Evolutionary conservation across 2,888 invertebrate species (phyloP).

Genomic region (Macaria notata): DNA sequence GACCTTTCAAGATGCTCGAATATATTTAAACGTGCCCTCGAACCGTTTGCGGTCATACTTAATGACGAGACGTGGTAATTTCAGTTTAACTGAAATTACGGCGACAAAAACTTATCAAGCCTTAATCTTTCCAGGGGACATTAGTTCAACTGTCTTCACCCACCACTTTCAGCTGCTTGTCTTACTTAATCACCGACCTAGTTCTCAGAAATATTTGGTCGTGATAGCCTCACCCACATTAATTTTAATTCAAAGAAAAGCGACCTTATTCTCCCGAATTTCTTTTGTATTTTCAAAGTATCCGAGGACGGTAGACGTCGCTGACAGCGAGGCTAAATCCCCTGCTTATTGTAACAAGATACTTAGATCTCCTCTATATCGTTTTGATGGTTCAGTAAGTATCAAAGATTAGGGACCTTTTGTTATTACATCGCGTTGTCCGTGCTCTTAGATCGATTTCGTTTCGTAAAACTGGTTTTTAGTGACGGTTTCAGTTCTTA

Average conservation of each 20-base stretch:
- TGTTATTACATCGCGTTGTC: constrained; percentile 24
- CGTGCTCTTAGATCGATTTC: constrained; percentile 13
- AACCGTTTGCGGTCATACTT: constrained; percentile 8
- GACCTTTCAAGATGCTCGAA: constrained; percentile 6
- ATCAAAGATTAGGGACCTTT: constrained; percentile 40
- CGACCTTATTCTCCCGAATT: constrained; percentile 15
- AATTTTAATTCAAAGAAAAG: constrained; percentile 17
- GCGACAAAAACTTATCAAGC: constrained; percentile 8
- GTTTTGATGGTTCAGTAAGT: constrained; percentile 46
- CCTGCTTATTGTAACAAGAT: constrained; percentile 49
- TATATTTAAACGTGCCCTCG: constrained; percentile 20
- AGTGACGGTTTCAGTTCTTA: too few species aligned
- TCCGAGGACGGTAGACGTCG: constrained; percentile 38
- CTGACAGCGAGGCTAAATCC: constrained; percentile 44
- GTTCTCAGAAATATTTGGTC: constrained; percentile 14
- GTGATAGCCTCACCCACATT: constrained; percentile 15
- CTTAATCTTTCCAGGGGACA: constrained; percentile 12
- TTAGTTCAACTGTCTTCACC: constrained; percentile 9
- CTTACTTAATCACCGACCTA: constrained; percentile 14
- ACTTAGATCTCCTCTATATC: constrained; percentile 43
- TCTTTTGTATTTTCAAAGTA: constrained; percentile 28
- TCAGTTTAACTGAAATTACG: constrained; percentile 6
- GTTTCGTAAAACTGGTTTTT: not conserved
- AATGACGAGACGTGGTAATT: constrained; percentile 10
- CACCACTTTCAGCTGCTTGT: constrained; percentile 8